Conservation (phyloP, 2,888 invertebrate genomes). For the Craniophora ligustri region DNA sequence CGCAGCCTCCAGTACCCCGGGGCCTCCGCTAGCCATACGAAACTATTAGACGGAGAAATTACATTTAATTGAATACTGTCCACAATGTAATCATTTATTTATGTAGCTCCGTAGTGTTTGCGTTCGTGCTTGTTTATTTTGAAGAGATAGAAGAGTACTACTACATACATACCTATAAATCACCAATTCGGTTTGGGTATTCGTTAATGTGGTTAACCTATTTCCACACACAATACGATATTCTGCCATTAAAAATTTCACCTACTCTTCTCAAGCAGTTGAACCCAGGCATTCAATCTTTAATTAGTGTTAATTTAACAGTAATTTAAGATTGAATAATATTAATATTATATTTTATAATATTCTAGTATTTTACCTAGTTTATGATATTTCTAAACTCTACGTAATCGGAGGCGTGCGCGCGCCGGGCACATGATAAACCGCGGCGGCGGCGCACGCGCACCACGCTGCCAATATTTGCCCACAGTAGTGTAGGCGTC, state of each 20-base stretch:
- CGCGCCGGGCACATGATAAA: slow-evolving; percentile 27
- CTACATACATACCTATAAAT: too few relatives aligned
- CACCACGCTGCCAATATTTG: slow-evolving; percentile 10
- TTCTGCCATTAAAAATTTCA: too few relatives aligned
- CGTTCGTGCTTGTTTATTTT: slow-evolving; percentile 20
- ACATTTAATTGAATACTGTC: slow-evolving; percentile 47
- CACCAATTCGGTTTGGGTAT: too few relatives aligned
- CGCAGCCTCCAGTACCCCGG: slow-evolving; percentile 41
- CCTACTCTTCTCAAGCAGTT: too few relatives aligned
- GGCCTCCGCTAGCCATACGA: slow-evolving; percentile 26
- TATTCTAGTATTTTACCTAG: neutral
- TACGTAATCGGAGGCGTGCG: slow-evolving; percentile 6
- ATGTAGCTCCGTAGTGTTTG: slow-evolving; percentile 15
- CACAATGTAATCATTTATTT: slow-evolving; percentile 38
- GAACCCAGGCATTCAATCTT: too few relatives aligned
- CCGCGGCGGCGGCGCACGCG: slow-evolving; percentile 20
- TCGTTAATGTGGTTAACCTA: too few relatives aligned
- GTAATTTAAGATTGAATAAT: neutral
- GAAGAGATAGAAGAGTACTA: too few relatives aligned
- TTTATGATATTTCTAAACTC: slow-evolving; percentile 4
- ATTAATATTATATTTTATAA: neutral
- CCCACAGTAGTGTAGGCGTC: neutral
- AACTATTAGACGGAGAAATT: slow-evolving; percentile 49
- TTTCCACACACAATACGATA: too few relatives aligned
- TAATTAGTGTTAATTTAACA: too few relatives aligned